phyloP scores from a whole-genome alignment of 2,113 vertebrate species.

The Connochaetes taurinus region DNA sequence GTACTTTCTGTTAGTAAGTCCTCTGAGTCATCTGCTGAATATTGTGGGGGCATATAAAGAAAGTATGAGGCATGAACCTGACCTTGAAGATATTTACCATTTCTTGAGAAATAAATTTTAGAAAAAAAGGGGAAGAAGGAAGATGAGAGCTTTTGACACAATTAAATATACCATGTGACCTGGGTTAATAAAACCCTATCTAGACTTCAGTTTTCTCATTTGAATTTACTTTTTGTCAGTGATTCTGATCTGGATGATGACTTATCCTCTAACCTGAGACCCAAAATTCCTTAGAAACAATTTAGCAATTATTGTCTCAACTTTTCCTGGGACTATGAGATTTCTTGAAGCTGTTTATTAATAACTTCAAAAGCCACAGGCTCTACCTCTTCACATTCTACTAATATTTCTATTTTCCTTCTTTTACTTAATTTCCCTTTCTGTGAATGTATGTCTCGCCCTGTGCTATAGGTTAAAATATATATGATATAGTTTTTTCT shows the following conservation, averaged over 20 bases:
- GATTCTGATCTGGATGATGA: background rate
- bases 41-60: background rate
- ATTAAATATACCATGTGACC: background rate
- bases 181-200: background rate
- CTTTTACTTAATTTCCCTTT: background rate
- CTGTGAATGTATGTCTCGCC: background rate
- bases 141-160: background rate
- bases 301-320: background rate
- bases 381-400: background rate
- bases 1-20: background rate
- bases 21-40: background rate
- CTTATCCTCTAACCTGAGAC: background rate
- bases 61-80: background rate
- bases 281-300: background rate
- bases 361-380: background rate
- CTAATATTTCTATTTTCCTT: background rate
- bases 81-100: background rate
- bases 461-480: background rate
- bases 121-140: background rate
- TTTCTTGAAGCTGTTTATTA: conserved; percentile 21
- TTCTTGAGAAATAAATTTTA: background rate
- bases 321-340: background rate
- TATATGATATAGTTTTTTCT: background rate
- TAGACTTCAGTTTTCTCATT: background rate
- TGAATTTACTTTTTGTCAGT: background rate